These are phyloP conservation scores for Gambusia affinis DNA, from an alignment of 2,113 vertebrate genomes.

Conservation along the genomic window DNA sequence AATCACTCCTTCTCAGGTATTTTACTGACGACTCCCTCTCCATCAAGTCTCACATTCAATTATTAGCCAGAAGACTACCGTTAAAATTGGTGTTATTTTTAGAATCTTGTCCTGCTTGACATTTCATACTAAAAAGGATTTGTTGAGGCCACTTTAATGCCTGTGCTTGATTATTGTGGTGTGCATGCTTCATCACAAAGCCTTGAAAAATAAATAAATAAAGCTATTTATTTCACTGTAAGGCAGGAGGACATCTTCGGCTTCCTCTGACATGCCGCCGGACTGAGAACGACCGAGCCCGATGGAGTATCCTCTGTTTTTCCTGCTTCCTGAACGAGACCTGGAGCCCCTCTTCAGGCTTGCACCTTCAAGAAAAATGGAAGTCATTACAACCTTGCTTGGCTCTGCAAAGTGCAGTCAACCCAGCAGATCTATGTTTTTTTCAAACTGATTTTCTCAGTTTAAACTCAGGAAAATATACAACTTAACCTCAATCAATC, in stretches of 20 bases:
- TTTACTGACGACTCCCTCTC: no score
- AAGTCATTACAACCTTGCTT: neutral
- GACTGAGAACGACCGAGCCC: constrained; percentile 82
- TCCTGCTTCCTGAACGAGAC: constrained; percentile 79
- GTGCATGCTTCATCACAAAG: neutral
- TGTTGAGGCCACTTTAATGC: no score
- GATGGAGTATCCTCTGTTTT: constrained; percentile 72
- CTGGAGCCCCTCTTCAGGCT: constrained; percentile 76
- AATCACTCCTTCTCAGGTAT: no score
- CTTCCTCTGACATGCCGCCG: constrained; percentile 73
- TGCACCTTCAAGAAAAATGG: constrained; percentile 63
- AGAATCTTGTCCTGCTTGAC: no score
- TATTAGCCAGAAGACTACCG: no score
- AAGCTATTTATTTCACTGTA: constrained; percentile 61
- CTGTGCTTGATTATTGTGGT: no score
- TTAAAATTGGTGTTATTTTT: no score
- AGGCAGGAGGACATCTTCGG: constrained; percentile 63
- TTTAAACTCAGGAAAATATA: neutral
- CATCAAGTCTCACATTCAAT: no score
- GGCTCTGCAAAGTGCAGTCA: neutral
- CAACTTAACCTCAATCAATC: neutral
- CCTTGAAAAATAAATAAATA: neutral
- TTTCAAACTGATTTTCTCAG: neutral
- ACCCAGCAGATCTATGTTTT: neutral
- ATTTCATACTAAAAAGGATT: no score